Evolutionary conservation across 2,797 vertebrate genomes (phyloP), one percentile per base, ranked within the genome.

Genomic region (Crocidura indochinensis): DNA sequence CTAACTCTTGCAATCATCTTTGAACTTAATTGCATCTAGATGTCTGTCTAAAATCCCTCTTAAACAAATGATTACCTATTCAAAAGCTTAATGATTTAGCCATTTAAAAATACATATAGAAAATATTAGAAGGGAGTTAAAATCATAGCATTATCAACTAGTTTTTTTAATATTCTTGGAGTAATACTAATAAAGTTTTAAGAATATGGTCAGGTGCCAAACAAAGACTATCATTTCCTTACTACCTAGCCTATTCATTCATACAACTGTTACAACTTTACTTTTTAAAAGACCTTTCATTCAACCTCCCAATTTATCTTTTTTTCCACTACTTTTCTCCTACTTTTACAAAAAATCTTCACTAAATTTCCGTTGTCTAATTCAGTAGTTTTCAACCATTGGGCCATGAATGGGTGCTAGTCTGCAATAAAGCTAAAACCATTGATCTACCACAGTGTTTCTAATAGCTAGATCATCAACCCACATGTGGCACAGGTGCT

Each of bases 31-130:
- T 76, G 19, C 38, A 90, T 84, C 81, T 92, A 92, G 67, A 89
- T 80, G 60, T 68, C 69, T 88, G 51, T 90, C 72, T 93, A 65
- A 91, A 84, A 88, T 19, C 53, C 29, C 76, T 84, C 91, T 77
- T 75, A 73, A 94, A 90, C 71, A 91, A 93, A 73, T 84, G 38
- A 81, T 84, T 77, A 90, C 77, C 51, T 71, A 84, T 79, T 75
- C 64, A 86, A 86, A 91, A 93, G 29, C 29, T 82, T 85, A 93
- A 38, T 51, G 60, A 93, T 29, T 69, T 53, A 90, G 69, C 47
- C 51, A 76, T 56, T 91, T 67, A 91, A 80, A 93, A 93, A 72
- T 68, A 74, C n/a, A 31, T 80, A 88, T 56, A 78, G 46, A 47
- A 82, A 92, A 83, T 29, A 80, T 88, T 67, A 82, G 56, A 92